Conservation (phyloP, 2,113 vertebrate genomes). For the Corapipo altera region DNA sequence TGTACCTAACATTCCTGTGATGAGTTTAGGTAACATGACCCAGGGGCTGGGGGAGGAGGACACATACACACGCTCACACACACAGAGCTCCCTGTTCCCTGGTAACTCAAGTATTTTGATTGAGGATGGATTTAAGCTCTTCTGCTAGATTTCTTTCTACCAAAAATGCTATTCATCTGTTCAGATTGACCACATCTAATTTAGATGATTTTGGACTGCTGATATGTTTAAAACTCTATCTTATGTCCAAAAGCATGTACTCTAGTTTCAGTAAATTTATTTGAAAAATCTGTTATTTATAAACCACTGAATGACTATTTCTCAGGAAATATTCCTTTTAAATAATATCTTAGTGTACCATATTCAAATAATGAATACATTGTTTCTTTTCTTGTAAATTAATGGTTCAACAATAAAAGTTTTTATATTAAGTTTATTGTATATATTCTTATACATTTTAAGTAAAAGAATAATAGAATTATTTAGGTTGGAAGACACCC, state of each 20-base stretch:
- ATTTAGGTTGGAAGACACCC: neutral
- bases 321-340: neutral
- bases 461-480: neutral
- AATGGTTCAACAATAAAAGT: neutral
- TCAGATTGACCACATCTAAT: neutral
- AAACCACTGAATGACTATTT: neutral
- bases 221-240: neutral
- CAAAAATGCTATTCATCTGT: neutral
- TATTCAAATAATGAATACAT: neutral
- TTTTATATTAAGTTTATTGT: neutral
- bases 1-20: neutral
- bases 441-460: neutral
- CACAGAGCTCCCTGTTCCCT: neutral
- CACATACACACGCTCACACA: too few species aligned
- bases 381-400: neutral
- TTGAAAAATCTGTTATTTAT: neutral
- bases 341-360: neutral
- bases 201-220: neutral
- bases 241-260: neutral
- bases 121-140: neutral
- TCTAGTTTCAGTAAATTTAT: neutral
- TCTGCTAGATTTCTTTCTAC: neutral
- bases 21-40: neutral
- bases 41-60: neutral
- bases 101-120: neutral